phyloP scores from a whole-genome alignment of 2,113 vertebrate species.

The Suncus etruscus region DNA sequence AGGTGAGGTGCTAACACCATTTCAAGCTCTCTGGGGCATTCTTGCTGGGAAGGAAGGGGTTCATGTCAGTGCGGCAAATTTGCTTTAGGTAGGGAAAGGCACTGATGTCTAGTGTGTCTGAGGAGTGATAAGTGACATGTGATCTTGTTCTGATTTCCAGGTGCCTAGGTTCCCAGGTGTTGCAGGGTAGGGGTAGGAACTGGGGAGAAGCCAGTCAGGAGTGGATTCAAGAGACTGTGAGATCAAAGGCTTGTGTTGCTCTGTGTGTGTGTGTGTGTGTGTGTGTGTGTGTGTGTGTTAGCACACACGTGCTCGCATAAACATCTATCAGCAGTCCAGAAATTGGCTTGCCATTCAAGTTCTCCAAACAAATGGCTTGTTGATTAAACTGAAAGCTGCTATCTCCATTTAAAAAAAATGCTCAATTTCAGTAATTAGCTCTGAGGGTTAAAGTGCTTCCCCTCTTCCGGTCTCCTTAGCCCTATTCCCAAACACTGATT shows the following conservation, averaged over 20 bases:
- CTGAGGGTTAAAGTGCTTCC: conserved; percentile 45
- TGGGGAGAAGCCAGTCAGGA: neutral
- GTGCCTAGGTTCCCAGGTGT: neutral
- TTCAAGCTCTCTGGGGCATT: too few relatives aligned
- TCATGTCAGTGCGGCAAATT: too few relatives aligned
- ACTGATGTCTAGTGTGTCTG: neutral
- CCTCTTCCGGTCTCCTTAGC: neutral
- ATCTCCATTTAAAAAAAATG: conserved; percentile 68
- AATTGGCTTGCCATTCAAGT: neutral
- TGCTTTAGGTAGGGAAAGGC: neutral
- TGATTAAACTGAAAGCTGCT: conserved; percentile 57
- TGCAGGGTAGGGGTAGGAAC: neutral
- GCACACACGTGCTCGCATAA: too few relatives aligned
- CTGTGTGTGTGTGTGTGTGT: neutral
- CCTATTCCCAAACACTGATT: conserved; percentile 61
- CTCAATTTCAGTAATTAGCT: conserved; percentile 71
- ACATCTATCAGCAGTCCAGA: conserved; percentile 45
- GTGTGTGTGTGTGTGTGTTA: neutral
- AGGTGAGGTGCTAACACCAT: neutral
- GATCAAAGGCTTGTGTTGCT: conserved; percentile 1
- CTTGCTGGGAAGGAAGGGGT: too few relatives aligned
- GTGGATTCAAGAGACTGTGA: neutral
- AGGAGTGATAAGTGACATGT: neutral
- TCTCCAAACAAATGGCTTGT: conserved; percentile 56
- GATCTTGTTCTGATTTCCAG: neutral